Percentiles rank a stretch among this genome's conserved stretches.
phyloP scores from a whole-genome alignment of 2,888 invertebrate species.

The Resseliella maxima region DNA sequence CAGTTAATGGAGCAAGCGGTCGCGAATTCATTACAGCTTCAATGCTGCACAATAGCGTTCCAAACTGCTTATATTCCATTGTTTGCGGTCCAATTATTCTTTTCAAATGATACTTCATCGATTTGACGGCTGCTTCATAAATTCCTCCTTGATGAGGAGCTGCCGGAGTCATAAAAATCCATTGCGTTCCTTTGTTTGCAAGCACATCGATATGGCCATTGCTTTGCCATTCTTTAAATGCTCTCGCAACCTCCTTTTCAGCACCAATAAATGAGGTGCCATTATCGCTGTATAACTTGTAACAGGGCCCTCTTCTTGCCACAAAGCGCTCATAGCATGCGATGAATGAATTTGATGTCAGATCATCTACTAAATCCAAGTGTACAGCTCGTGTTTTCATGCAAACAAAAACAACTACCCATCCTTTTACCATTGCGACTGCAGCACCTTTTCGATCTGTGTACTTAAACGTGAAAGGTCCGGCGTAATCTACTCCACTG shows the following conservation, averaged over 20 bases:
- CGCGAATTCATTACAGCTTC: constrained; percentile 60
- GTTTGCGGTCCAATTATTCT: not conserved
- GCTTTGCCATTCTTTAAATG: not conserved
- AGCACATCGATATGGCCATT: not conserved
- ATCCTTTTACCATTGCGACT: too few relatives aligned
- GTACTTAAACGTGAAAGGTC: too few relatives aligned
- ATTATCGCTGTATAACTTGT: not conserved
- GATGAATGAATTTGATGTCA: not conserved
- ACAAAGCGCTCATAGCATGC: not conserved
- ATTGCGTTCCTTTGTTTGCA: constrained; percentile 58
- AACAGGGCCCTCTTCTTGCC: not conserved
- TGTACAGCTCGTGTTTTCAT: not conserved
- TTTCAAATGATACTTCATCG: not conserved
- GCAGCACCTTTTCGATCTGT: too few relatives aligned
- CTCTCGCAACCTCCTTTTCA: not conserved
- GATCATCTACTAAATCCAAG: not conserved
- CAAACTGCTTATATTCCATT: not conserved
- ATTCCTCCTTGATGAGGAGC: constrained; percentile 9
- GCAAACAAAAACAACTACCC: not conserved
- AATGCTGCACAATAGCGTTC: constrained; percentile 58
- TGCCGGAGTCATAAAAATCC: not conserved
- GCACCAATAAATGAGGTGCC: not conserved
- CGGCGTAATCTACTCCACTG: too few relatives aligned
- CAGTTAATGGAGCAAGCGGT: constrained; percentile 59
- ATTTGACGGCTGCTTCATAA: constrained; percentile 20